These are phyloP conservation scores for Cygnus olor DNA, from an alignment of 2,797 vertebrate genomes.

Conservation along the genomic window DNA sequence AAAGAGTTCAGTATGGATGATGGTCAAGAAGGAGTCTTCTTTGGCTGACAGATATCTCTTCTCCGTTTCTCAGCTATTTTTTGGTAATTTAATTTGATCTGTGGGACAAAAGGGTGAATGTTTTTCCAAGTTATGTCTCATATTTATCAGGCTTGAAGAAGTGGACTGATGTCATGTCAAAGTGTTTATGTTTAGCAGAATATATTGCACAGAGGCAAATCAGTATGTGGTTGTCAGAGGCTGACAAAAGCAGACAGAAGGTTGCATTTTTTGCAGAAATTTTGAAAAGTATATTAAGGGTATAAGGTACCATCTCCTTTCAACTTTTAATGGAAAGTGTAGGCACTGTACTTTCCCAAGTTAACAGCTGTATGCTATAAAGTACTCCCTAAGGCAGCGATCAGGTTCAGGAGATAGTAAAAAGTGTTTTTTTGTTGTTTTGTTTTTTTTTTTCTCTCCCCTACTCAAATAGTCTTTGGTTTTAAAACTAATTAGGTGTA, in stretches of 20 bases:
- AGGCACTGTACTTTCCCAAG: neutral
- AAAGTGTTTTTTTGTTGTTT: neutral
- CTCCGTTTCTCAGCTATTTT: neutral
- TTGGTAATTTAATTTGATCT: neutral
- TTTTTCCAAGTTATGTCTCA: neutral
- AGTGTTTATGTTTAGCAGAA: neutral
- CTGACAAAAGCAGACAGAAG: neutral
- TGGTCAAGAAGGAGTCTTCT: fast-evolving
- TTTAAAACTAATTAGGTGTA: neutral
- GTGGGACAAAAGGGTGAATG: neutral
- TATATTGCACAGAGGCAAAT: neutral
- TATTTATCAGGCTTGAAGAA: neutral
- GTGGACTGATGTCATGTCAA: neutral
- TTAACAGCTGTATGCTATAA: neutral
- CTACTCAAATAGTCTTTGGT: neutral
- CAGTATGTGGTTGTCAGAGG: neutral
- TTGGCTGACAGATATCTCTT: neutral
- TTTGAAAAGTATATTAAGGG: neutral
- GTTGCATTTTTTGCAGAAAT: neutral
- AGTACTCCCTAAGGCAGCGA: neutral
- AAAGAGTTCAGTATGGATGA: neutral
- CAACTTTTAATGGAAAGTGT: neutral
- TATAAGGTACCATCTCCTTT: neutral
- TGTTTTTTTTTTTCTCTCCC: neutral
- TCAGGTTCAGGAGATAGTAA: neutral